A percentile compares a stretch with the other conserved stretches of the same genome.
These are phyloP conservation scores for Drosophila mulleri DNA, from an alignment of 2,888 invertebrate genomes.

Conservation along the genomic window DNA sequence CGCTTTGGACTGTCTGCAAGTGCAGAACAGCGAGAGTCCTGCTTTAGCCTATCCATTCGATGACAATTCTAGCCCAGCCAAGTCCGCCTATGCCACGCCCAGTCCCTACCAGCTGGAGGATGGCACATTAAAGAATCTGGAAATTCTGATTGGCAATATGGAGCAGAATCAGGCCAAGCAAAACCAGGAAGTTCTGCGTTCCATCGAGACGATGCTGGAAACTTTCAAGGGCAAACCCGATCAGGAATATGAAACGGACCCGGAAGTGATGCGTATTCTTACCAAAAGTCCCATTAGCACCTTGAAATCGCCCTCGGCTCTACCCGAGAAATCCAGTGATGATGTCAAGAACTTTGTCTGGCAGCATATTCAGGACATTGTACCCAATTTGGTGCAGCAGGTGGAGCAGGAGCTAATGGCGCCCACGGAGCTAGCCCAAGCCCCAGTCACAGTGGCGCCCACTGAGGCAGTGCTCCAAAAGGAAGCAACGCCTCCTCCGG, in stretches of 20 bases:
- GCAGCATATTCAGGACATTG: constrained; percentile 85
- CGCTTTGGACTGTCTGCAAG: constrained; percentile 81
- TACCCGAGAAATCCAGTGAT: constrained; percentile 54
- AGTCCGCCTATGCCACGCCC: constrained; percentile 67
- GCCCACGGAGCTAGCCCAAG: constrained; percentile 26
- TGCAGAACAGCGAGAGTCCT: constrained; percentile 52
- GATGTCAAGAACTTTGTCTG: constrained; percentile 85
- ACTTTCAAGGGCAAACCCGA: constrained; percentile 75
- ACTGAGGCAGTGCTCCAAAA: constrained; percentile 10
- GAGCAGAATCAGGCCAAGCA: constrained; percentile 85
- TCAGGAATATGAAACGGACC: constrained; percentile 73
- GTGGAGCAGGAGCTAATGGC: constrained; percentile 84
- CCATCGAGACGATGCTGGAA: constrained; percentile 83
- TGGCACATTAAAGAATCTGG: constrained; percentile 84
- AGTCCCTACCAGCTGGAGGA: constrained; percentile 73
- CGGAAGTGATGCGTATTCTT: constrained; percentile 81
- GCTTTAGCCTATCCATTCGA: constrained; percentile 63
- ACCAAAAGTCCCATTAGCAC: constrained; percentile 84
- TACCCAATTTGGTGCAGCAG: constrained; percentile 84
- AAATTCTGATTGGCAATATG: constrained; percentile 85
- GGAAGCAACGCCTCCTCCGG: constrained; percentile 50
- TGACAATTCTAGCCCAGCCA: constrained; percentile 65
- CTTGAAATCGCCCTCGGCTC: constrained; percentile 41
- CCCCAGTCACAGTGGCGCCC: background rate
- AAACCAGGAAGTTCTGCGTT: constrained; percentile 80